Percentiles rank a stretch among this genome's conserved stretches.
phyloP scores from a whole-genome alignment of 2,888 invertebrate genomes.

The Petrolisthes manimaculis region DNA sequence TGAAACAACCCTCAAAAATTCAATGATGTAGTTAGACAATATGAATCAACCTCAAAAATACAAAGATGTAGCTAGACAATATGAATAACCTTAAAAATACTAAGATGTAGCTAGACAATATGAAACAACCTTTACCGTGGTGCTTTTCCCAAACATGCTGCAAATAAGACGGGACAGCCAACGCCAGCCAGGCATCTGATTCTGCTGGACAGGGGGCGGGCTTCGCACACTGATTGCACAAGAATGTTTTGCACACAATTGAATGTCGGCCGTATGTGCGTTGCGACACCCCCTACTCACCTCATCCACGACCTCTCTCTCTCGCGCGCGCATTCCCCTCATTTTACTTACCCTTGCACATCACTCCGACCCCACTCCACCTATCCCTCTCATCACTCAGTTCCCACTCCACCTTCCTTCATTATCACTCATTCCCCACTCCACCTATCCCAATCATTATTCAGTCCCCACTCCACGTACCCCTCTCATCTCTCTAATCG shows the following conservation, averaged over 20 bases:
- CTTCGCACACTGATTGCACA: constrained; percentile 7
- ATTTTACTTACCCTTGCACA: background rate
- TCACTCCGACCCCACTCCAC: background rate
- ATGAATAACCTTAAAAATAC: too few species aligned
- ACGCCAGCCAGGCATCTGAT: background rate
- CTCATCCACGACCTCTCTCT: background rate
- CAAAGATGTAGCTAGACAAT: background rate
- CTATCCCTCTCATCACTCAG: background rate
- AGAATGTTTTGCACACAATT: constrained; percentile 33
- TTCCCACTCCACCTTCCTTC: too few species aligned
- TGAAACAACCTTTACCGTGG: too few species aligned
- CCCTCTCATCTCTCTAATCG: background rate
- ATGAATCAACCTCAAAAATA: too few species aligned
- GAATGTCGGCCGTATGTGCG: constrained; percentile 24
- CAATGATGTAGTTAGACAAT: too few species aligned
- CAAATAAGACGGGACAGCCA: background rate
- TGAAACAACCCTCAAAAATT: too few species aligned
- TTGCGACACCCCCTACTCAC: background rate
- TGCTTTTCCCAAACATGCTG: too few species aligned
- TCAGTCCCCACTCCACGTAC: background rate
- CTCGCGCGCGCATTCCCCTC: background rate
- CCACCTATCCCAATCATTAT: too few species aligned
- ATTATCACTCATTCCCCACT: too few species aligned
- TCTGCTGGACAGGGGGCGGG: background rate
- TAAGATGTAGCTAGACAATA: too few species aligned